Base-by-base conservation (phyloP, 2,888 invertebrate genomes). In the Teleiodes luculella region DNA sequence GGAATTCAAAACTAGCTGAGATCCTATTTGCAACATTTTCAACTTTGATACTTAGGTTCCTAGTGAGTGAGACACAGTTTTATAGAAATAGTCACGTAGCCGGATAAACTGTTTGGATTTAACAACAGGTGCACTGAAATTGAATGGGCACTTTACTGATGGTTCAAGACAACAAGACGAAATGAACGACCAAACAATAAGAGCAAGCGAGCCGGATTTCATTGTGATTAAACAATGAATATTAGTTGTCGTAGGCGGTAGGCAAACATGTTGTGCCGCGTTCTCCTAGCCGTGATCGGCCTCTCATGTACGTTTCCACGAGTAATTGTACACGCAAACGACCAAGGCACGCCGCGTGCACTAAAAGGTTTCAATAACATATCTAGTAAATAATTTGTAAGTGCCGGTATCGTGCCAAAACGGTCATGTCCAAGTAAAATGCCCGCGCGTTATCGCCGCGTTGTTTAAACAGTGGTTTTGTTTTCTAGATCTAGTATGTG, bases 261-360 rank as follows among this genome's bases (percentile, higher is more conserved):
- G 59, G 65, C 52, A 61, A 67, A 60, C 66, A 86, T 87, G 85
- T 81, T 78, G 80, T 81, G 83, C 63, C 83, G 82, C 59, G 72
- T 69, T 56, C 62, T 87, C 63, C 66, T 83, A 63, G 69, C 80
- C 59, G 73, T 73, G 53, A 67, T 72, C 72, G 80, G 74, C 67
- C 59, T 86, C 72, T 74, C 83, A 86, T 89, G 88, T 89, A 87
- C 82, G 88, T 88, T 85, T 65, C 65, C 72, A 68, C 70, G 74
- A 65, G 70, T 69, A 68, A 61, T 67, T 63, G 69, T 46, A 58
- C 70, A 68, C 67, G 78, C 75, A 64, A 69, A 70, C 68, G 70
- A 66, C 71, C 77, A 72, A 70, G 68, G 65, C 66, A 59, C 76
- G 57, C 72, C 70, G 58, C 77, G 73, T 66, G 55, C 52, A 64